Percentiles rank a stretch among this genome's conserved stretches.
Conservation (phyloP, 2,113 vertebrate genomes). For the Rhineura floridana region DNA sequence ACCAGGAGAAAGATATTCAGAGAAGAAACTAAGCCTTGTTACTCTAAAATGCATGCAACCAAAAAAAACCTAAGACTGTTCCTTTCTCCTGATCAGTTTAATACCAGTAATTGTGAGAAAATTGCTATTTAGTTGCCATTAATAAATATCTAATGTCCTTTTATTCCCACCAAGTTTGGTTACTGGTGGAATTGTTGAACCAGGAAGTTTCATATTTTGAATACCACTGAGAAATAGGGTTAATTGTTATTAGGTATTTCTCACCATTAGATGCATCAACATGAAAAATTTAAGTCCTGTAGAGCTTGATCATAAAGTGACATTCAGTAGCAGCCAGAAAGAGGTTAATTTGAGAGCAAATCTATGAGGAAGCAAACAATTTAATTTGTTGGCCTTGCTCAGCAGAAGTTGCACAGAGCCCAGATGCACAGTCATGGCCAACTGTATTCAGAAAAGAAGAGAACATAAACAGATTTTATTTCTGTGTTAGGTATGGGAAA, state of each 20-base stretch:
- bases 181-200: background rate
- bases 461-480: background rate
- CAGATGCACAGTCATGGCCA: background rate
- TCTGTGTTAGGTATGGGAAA: background rate
- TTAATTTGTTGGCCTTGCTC: background rate
- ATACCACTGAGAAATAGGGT: background rate
- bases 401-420: accelerated
- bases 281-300: conserved; percentile 11
- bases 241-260: background rate
- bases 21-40: conserved; percentile 52
- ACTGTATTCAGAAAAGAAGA: conserved; percentile 11
- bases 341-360: conserved; percentile 30
- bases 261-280: conserved; percentile 1
- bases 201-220: conserved; percentile 4
- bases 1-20: background rate
- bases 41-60: conserved; percentile 32
- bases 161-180: background rate
- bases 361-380: background rate
- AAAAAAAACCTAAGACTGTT: conserved; percentile 44
- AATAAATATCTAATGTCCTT: conserved; percentile 5
- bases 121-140: conserved; percentile 29
- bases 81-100: conserved; percentile 35
- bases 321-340: background rate
- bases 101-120: conserved; percentile 37
- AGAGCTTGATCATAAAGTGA: background rate